A percentile compares a stretch with the other conserved stretches of the same genome.
Conservation (phyloP, 2,888 invertebrate genomes). For the Pollenia amentaria region DNA sequence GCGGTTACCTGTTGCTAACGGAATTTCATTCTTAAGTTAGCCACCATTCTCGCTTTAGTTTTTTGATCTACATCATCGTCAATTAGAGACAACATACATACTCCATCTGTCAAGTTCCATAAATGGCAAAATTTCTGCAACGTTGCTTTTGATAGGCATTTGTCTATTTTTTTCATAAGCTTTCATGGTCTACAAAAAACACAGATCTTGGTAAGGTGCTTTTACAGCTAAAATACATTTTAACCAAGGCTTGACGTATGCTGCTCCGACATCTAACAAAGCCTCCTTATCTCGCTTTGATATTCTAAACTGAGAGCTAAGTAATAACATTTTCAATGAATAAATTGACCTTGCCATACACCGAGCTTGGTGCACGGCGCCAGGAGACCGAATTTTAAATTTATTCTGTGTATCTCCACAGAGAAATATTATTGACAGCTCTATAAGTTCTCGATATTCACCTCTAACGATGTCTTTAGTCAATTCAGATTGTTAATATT, state of each 20-base stretch:
- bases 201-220: neutral
- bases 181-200: no score
- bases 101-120: no score
- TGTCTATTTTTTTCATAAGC: no score
- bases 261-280: neutral
- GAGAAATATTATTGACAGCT: neutral
- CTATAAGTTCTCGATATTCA: conserved; percentile 1
- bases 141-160: no score
- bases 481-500: neutral
- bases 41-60: no score
- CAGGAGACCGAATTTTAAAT: neutral
- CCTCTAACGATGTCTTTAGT: conserved; percentile 2
- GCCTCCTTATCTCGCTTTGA: neutral
- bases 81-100: no score
- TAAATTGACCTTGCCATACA: no score
- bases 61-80: no score
- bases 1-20: no score
- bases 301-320: conserved; percentile 2
- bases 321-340: neutral
- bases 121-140: no score
- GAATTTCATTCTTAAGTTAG: no score
- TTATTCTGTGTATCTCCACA: neutral
- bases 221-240: no score
- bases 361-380: neutral
- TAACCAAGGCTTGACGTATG: conserved; percentile 8